Base-by-base conservation (phyloP, 2,113 vertebrate species). In the Otocyon megalotis region DNA sequence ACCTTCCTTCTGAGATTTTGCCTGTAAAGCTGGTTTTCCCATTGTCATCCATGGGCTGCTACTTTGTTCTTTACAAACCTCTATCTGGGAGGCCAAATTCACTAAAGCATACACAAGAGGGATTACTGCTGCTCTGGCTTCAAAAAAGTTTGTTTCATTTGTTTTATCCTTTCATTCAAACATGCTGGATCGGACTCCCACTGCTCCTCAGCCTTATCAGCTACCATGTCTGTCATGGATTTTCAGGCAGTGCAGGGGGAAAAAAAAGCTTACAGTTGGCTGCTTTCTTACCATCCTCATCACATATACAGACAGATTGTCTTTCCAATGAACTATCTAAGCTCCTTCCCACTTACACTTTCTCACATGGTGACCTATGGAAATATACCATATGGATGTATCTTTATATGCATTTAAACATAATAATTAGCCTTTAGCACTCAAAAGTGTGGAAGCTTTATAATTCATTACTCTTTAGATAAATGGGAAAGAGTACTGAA, bases 101-200 rank as follows among this genome's bases (percentile, higher is more conserved):
- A 97, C 96, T 96, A 98, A 98, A 96, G 93, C 43, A 4, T 98
- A 94, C 92, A 87, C 93, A 83, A 90, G 97, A 98, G 96, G 96
- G 98, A 96, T 97, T 98, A 88, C 72, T 96, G 97, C 98, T 97
- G 97, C 88, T 72, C 56, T 71, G 88, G 92, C 98, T 98, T 98
- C 98, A 98, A 98, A 98, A 74, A 97, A 97, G 82, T 97, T 98
- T 65, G 89, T 97, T 98, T 98, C 74, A 4, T 98, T 98, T 97
- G 79, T 98, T 98, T 98, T 98, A 95, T 98, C 98, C 96, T 98
- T 98, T 98, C 98, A 97, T 95, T 98, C 95, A 96, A 86, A 83
- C 30, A 9, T 67, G 60, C 88, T 98, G 84, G 93, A 93, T 88
- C 62, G 35, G 97, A 81, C 94, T 98, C 97, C 98, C 95, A 13